Percentiles rank a stretch among this genome's conserved stretches.
phyloP scores from a whole-genome alignment of 2,888 invertebrate species.

The Erpobdella octoculata region DNA sequence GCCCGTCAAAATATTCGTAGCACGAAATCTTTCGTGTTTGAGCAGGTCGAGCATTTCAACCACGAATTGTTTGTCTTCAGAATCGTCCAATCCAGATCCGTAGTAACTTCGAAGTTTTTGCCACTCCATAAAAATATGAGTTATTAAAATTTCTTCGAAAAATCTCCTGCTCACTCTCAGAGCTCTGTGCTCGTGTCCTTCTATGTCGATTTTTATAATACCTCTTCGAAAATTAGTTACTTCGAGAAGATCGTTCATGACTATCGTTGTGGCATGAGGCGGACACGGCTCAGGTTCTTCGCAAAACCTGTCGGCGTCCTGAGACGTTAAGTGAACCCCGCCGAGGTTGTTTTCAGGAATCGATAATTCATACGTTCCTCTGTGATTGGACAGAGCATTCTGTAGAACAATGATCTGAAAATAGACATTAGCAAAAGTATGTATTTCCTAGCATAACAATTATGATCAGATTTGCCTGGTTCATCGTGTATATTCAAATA shows the following conservation, averaged over 20 bases:
- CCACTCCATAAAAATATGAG: conserved; percentile 40
- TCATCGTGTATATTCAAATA: too few relatives aligned
- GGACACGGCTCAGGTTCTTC: conserved; percentile 16
- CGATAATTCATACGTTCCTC: conserved; percentile 20
- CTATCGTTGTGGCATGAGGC: conserved; percentile 23
- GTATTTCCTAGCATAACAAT: too few relatives aligned
- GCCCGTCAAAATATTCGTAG: conserved; percentile 27
- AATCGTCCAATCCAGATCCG: conserved; percentile 27
- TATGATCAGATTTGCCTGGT: too few relatives aligned
- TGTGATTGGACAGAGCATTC: conserved; percentile 34
- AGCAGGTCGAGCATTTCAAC: conserved; percentile 32
- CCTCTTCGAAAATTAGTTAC: conserved; percentile 34
- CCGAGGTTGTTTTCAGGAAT: conserved; percentile 34
- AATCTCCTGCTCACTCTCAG: conserved; percentile 30
- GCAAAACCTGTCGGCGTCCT: conserved; percentile 28
- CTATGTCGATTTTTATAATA: conserved; percentile 38
- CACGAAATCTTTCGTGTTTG: conserved; percentile 28
- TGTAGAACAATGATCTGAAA: conserved; percentile 33
- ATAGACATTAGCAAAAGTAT: too few relatives aligned
- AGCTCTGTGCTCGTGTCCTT: conserved; percentile 38
- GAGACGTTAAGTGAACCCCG: conserved; percentile 26
- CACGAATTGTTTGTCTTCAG: conserved; percentile 35
- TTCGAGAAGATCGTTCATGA: conserved; percentile 35
- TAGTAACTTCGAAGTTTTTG: conserved; percentile 33
- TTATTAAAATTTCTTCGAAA: conserved; percentile 31